Conservation (phyloP, 2,888 invertebrate species). For the Lasius fuliginosus region DNA sequence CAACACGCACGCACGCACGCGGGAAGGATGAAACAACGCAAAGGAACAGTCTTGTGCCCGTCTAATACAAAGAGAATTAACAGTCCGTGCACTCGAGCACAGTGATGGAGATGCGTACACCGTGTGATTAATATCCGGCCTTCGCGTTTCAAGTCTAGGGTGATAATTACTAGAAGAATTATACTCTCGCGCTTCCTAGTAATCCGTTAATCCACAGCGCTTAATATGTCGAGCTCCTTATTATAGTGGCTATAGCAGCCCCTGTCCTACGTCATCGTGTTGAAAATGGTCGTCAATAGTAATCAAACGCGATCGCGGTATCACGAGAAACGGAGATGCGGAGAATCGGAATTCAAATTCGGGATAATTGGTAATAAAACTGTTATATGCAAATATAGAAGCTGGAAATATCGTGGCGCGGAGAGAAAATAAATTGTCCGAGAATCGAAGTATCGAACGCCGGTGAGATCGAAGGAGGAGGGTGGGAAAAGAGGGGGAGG, state of each 20-base stretch:
- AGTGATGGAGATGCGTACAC: neutral
- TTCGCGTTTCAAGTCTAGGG: neutral
- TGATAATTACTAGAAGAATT: conserved; percentile 27
- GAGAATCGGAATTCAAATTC: conserved; percentile 9
- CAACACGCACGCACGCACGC: neutral
- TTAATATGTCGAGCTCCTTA: neutral
- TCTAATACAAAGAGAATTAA: neutral
- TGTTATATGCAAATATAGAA: conserved; percentile 26
- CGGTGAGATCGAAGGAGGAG: neutral
- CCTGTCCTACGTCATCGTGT: neutral
- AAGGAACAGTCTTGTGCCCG: neutral
- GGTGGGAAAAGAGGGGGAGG: neutral
- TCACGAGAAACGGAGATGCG: neutral
- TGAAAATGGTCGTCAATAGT: neutral
- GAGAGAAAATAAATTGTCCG: conserved; percentile 33
- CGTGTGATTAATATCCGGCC: neutral
- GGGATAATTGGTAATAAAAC: conserved; percentile 35
- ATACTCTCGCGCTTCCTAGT: neutral
- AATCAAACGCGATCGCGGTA: neutral
- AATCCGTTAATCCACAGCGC: neutral
- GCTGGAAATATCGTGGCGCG: conserved; percentile 24
- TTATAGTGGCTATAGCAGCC: neutral
- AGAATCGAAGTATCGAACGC: conserved; percentile 12
- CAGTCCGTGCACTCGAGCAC: neutral
- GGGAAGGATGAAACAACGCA: conserved; percentile 47